These are phyloP conservation scores for Sinella curviseta DNA, from an alignment of 1,140 invertebrate genomes.

Conservation along the genomic window DNA sequence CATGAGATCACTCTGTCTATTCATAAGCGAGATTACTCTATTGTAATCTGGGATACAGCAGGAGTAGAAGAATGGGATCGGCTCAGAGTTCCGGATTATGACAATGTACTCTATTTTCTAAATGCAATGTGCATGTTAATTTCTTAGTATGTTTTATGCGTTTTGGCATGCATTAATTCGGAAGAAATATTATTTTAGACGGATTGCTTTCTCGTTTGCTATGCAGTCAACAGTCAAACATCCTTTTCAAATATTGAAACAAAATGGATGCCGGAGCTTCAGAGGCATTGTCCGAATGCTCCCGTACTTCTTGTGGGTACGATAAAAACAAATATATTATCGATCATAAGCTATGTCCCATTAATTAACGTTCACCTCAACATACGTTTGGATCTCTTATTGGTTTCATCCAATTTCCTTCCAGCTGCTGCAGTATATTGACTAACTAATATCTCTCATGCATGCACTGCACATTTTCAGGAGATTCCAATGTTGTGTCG, in stretches of 20 bases:
- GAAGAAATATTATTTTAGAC: conserved; percentile 29
- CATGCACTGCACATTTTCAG: no score
- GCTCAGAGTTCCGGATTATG: neutral
- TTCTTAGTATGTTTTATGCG: neutral
- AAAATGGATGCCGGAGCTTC: conserved; percentile 34
- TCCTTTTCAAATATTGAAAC: conserved; percentile 32
- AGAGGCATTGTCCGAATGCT: conserved; percentile 10
- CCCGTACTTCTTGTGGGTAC: conserved; percentile 33
- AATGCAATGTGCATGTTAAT: neutral
- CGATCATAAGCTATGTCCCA: no score
- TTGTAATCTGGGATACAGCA: conserved; percentile 18
- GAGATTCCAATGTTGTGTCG: no score
- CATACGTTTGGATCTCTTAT: no score
- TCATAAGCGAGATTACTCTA: neutral
- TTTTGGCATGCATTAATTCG: no score
- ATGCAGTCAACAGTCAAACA: conserved; percentile 21
- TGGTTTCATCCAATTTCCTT: no score
- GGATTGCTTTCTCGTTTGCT: conserved; percentile 38
- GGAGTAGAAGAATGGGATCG: conserved; percentile 28
- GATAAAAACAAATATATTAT: neutral
- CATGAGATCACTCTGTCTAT: neutral
- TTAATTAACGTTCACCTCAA: no score
- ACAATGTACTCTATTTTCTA: conserved; percentile 1
- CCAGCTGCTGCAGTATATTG: no score
- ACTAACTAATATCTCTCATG: no score